These are phyloP conservation scores for Latrodectus hesperus DNA, from an alignment of 2,888 invertebrate genomes.

Conservation along the genomic window DNA sequence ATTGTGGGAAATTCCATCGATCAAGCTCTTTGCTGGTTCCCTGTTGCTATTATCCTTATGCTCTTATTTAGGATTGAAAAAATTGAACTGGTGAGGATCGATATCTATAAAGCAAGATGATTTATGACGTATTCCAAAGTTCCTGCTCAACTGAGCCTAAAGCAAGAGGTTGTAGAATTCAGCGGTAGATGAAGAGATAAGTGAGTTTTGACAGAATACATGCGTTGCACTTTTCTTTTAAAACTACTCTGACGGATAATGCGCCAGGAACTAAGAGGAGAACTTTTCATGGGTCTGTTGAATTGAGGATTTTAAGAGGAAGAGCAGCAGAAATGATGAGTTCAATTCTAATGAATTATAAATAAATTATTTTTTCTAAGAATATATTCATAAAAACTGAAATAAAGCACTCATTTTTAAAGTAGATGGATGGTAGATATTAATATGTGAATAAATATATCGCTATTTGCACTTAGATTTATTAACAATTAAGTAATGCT, in stretches of 20 bases:
- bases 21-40: constrained; percentile 18
- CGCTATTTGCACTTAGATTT: no score
- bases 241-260: constrained; percentile 10
- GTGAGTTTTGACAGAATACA: constrained; percentile 48
- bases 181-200: constrained; percentile 50
- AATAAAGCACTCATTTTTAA: no score
- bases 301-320: no score
- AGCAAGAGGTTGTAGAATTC: constrained; percentile 44
- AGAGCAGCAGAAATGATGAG: no score
- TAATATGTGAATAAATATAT: no score
- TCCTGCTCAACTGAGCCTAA: constrained; percentile 34
- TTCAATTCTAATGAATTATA: no score
- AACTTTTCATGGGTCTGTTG: no score
- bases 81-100: constrained; percentile 15
- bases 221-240: constrained; percentile 17
- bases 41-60: constrained; percentile 47
- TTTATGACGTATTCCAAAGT: constrained; percentile 40
- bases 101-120: constrained; percentile 48
- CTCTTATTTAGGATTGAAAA: constrained; percentile 37
- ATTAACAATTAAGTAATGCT: no score
- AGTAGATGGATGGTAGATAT: no score
- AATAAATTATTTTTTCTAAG: no score
- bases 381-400: no score
- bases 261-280: neutral
- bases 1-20: constrained; percentile 35